Evolutionary conservation across 2,888 invertebrate genomes (phyloP).

Genomic region (Chrysina gloriosa): DNA sequence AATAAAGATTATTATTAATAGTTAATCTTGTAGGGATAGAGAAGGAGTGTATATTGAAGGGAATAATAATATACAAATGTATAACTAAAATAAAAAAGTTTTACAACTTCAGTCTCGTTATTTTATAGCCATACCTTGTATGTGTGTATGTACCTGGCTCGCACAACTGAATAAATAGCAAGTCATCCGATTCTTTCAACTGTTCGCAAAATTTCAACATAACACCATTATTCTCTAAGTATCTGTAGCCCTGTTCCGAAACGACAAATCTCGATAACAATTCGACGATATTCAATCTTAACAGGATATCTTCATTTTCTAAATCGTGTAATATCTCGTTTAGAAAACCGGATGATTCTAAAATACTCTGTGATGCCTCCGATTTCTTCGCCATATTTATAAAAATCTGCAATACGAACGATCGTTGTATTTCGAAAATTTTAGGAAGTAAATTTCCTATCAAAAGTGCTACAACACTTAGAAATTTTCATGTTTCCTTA

Average conservation of each 20-base stretch:
- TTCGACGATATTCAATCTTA: slow-evolving; percentile 85
- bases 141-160: slow-evolving; percentile 78
- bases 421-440: neutral
- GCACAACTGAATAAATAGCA: slow-evolving; percentile 72
- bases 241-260: slow-evolving; percentile 78
- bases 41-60: no score
- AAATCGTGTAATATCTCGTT: slow-evolving; percentile 75
- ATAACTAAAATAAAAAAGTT: no score
- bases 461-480: no score
- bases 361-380: slow-evolving; percentile 69
- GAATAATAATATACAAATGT: no score
- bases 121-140: no score
- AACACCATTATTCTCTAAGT: slow-evolving; percentile 76
- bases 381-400: slow-evolving; percentile 74
- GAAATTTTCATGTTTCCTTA: no score
- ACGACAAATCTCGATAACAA: slow-evolving; percentile 78
- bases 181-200: slow-evolving; percentile 73
- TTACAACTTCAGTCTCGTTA: no score
- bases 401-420: slow-evolving; percentile 67
- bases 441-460: no score
- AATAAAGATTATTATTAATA: no score
- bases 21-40: no score
- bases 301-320: slow-evolving; percentile 77
- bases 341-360: slow-evolving; percentile 74
- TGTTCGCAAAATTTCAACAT: slow-evolving; percentile 73